Base-by-base conservation (phyloP, 2,888 invertebrate genomes). In the Alsophila aescularia region DNA sequence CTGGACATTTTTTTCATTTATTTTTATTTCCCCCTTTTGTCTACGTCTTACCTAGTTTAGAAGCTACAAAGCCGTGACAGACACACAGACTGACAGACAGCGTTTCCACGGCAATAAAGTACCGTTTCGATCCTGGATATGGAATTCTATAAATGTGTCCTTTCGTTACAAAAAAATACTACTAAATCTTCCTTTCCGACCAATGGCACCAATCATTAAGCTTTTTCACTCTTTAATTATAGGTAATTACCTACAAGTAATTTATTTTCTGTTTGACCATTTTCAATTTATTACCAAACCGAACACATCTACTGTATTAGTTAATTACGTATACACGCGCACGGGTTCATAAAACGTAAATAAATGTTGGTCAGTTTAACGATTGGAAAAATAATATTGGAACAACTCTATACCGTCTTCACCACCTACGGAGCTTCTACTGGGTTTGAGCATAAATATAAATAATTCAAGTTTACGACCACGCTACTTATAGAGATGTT, bases 311-410 rank as follows among this genome's bases (percentile, higher is more conserved):
- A 49, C 55, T 44, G 55, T 35, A 16, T 50, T 54, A 52, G 51
- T 64, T 67, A 64, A 66, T 66, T 54, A 65, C 56, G 42, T 52
- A 67, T 47, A 66, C 54, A 63, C 58, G 57, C 49, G 64, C 69
- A 73, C 66, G 60, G 65, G 74, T 76, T 69, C 75, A 77, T 80
- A 70, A 77, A 73, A 73, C 62, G 57, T 57, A 67, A 66, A 68
- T 72, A 71, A 73, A 75, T 66, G 73, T 69, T 66, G 61, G 58
- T 60, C 50, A 58, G 62, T 71, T 72, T 69, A 69, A 65, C 65
- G 63, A 58, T 63, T 45, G 29, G 56, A 63, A 69, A 69, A 62
- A 64, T 62, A 56, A 59, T 62, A 55, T 58, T 57, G 45, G 32
- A 58, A 54, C 52, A 37, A 47, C 27, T 58, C 57, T 54, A 58